These are phyloP conservation scores for Lordiphosa collinella DNA, from an alignment of 1,140 invertebrate genomes.

Conservation along the genomic window DNA sequence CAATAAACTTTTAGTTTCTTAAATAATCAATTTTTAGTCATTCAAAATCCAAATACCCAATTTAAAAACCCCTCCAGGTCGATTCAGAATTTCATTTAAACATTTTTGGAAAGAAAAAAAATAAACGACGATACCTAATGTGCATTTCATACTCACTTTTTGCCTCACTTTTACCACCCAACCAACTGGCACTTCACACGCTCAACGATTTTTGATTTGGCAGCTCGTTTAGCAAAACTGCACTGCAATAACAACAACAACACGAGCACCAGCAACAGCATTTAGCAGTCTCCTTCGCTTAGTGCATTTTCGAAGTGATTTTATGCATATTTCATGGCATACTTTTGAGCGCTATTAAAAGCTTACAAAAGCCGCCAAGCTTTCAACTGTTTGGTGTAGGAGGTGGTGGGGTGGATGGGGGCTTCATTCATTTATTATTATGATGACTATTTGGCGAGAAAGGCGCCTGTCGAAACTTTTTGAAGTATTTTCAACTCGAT, in stretches of 20 bases:
- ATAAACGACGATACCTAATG: not conserved
- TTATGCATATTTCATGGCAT: slow-evolving; percentile 66
- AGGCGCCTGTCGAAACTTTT: slow-evolving; percentile 53
- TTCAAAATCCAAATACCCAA: no score
- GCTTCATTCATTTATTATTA: slow-evolving; percentile 26
- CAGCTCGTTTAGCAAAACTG: slow-evolving; percentile 61
- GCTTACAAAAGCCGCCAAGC: slow-evolving; percentile 5
- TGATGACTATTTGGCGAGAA: slow-evolving; percentile 23
- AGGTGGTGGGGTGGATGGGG: not conserved
- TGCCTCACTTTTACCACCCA: not conserved
- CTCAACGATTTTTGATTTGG: slow-evolving; percentile 64
- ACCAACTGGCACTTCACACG: slow-evolving; percentile 52
- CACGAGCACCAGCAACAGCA: slow-evolving; percentile 7
- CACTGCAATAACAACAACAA: slow-evolving; percentile 16
- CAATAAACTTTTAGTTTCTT: no score
- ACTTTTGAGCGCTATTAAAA: slow-evolving; percentile 36
- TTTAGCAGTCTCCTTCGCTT: slow-evolving; percentile 21
- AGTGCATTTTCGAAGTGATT: slow-evolving; percentile 45
- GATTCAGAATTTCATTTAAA: no score
- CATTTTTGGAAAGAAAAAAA: no score
- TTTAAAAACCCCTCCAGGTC: no score
- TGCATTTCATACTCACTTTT: slow-evolving; percentile 9
- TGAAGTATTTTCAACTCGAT: slow-evolving; percentile 75
- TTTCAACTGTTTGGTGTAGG: not conserved
- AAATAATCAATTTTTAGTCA: no score